Percentiles rank a stretch among this genome's conserved stretches.
Evolutionary conservation across 2,888 invertebrate species (phyloP).

Genomic region (Steinernema hermaphroditum): DNA sequence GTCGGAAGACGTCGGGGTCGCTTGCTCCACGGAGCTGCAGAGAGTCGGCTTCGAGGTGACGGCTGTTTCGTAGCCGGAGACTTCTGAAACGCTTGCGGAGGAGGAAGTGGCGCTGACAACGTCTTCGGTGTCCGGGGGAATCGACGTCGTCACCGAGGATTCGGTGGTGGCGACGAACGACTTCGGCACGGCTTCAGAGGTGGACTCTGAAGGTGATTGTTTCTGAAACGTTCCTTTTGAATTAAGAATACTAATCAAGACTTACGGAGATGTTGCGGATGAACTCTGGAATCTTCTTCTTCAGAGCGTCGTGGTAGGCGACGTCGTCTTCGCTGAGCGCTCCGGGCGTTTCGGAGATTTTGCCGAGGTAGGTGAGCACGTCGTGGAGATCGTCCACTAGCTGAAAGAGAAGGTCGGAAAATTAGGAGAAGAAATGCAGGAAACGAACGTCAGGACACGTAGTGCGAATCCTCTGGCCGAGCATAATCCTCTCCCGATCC

Average conservation of each 20-base stretch:
- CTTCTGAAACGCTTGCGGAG: background rate
- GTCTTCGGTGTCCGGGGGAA: background rate
- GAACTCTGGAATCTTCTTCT: background rate
- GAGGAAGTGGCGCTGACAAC: background rate
- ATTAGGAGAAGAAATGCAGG: background rate
- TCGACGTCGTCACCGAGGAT: conserved; percentile 1
- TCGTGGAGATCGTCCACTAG: background rate
- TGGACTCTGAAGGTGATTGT: background rate
- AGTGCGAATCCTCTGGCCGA: background rate
- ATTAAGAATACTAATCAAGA: too few species aligned
- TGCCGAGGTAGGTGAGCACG: background rate
- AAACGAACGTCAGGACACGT: background rate
- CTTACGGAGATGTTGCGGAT: background rate
- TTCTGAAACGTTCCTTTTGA: too few species aligned
- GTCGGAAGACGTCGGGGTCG: background rate
- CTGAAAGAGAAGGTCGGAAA: background rate
- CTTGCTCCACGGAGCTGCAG: background rate
- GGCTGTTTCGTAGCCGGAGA: background rate
- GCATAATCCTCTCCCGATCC: background rate
- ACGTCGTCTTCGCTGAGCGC: background rate
- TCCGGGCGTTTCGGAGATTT: background rate
- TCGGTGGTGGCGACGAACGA: background rate
- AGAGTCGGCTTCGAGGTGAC: background rate
- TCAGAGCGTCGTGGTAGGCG: background rate
- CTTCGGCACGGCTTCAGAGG: background rate